Base-by-base conservation (phyloP, 2,888 invertebrate species). In the Orchesellides sinensis region DNA sequence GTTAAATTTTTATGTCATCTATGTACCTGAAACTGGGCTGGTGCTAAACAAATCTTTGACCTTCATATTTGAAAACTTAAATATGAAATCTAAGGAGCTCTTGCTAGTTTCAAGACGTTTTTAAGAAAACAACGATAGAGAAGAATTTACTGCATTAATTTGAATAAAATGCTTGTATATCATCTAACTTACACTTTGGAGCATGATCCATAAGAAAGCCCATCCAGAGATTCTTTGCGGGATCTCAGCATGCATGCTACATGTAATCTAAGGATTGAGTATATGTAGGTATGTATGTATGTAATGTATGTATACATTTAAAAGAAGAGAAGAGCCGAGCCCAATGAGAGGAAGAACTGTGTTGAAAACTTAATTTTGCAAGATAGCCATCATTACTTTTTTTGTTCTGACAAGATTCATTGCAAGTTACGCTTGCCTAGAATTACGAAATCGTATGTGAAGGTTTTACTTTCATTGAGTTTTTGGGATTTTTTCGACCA, bases 341-440 rank as follows among this genome's bases (percentile, higher is more conserved):
- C 35, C 40, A 65, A 66, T 25, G 14, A 63, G 66, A 19, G 32
- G 45, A 27, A 63, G 40, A 66, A 66, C 54, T 27, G 75, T 75
- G 75, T 75, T 75, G 75, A 75, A 66, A 75, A 66, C 75, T 75
- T 75, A 75, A 75, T 75, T 66, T 66, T n/a, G 65, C 32, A 32
- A 32, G 49, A 25, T 75, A 66, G 65, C 65, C 65, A 75, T 66
- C 75, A 68, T 45, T 25, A 21, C 52, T 68, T 27, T 59, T 59
- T 29, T 29, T 59, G 2, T 17, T 29, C 59, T 59, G 59, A 32
- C 59, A 59, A 25, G 14, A 29, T 59, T 32, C n/a, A n/a, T n/a
- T 25, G 59, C 32, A 59, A 59, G n/a, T n/a, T n/a, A n/a, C n/a
- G n/a, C n/a, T n/a, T n/a, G n/a, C n/a, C n/a, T n/a, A n/a, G n/a